Conservation (phyloP, 2,888 invertebrate genomes). For the Dicranocentrus wangi region DNA sequence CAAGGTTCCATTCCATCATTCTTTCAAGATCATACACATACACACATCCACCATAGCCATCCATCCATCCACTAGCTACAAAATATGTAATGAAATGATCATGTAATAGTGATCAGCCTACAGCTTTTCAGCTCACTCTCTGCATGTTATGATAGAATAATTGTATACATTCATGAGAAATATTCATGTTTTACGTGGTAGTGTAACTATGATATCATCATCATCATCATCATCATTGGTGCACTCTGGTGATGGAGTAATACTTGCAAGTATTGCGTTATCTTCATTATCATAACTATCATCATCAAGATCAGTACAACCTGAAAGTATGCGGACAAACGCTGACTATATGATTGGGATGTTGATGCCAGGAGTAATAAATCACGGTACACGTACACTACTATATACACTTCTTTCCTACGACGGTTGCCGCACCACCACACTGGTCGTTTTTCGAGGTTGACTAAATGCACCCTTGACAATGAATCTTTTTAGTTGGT, state of each 20-base stretch:
- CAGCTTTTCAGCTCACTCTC: too few relatives aligned
- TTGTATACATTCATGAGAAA: too few relatives aligned
- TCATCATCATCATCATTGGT: conserved; percentile 23
- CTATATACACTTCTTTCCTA: conserved; percentile 9
- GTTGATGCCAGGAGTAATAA: conserved; percentile 59
- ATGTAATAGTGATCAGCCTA: conserved; percentile 36
- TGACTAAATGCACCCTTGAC: conserved; percentile 64
- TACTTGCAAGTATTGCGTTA: conserved; percentile 52
- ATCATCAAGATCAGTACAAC: conserved; percentile 42
- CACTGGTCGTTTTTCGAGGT: conserved; percentile 50
- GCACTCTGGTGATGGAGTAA: conserved; percentile 51
- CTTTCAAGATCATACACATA: conserved; percentile 63
- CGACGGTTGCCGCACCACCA: not conserved
- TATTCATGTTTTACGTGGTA: too few relatives aligned
- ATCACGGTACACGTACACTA: conserved; percentile 45
- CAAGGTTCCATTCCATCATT: conserved; percentile 71
- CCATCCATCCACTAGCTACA: conserved; percentile 26
- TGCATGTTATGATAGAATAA: too few relatives aligned
- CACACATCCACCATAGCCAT: conserved; percentile 20
- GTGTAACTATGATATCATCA: conserved; percentile 18
- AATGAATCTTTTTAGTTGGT: conserved; percentile 57
- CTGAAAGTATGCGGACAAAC: conserved; percentile 21
- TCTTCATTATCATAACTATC: conserved; percentile 60
- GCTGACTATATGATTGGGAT: conserved; percentile 32
- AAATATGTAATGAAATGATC: conserved; percentile 62